Evolutionary conservation across 2,113 vertebrate species (phyloP), one percentile per base, ranked within the genome.

Genomic region (Clarias magur): DNA sequence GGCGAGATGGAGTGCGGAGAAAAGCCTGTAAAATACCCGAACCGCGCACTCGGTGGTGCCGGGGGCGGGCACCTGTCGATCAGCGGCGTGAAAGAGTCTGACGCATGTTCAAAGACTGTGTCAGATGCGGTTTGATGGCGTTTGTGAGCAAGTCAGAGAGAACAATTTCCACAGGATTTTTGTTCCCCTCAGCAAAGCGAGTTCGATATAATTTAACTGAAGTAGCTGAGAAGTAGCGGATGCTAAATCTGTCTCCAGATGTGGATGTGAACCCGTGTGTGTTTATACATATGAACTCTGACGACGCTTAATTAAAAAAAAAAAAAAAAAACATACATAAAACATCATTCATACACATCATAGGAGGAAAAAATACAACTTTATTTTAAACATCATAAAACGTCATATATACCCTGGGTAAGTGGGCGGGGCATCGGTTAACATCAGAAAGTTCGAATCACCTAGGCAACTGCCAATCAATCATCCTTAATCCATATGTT

Each of bases 1-100:
- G 88, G 85, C 85, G 88, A 88, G 88, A 86, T 84, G 91, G 89
- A 79, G 92, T 81, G 67, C 87, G 89, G 90, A 89, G 57, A 23
- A 62, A 88, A 90, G 90, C 83, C 67, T 88, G 87, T 79, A 85
- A 80, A 80, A 15, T 53, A 76, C 38, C 5, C 12, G 42, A 53
- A 25, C 42, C 38, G 25, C 73, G n/a, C 25, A 13, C 10, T 42
- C 42, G n/a, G 53, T 27, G 53, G 53, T 80, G 76, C 76, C 54
- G n/a, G 78, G n/a, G 78, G 54, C 54, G 78, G 54, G 54, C 54
- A 80, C 13, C 78, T 80, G 54, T 54, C 78, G 4, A 30, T 80
- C 78, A 59, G 16, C 48, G 1, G 25, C 54, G 2, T 57, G 53
- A 80, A 80, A 80, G 13, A 27, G 54, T 13, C n/a, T 34, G 54